These are phyloP conservation scores for Dorcus hopei DNA, from an alignment of 2,888 invertebrate genomes.

Conservation along the genomic window DNA sequence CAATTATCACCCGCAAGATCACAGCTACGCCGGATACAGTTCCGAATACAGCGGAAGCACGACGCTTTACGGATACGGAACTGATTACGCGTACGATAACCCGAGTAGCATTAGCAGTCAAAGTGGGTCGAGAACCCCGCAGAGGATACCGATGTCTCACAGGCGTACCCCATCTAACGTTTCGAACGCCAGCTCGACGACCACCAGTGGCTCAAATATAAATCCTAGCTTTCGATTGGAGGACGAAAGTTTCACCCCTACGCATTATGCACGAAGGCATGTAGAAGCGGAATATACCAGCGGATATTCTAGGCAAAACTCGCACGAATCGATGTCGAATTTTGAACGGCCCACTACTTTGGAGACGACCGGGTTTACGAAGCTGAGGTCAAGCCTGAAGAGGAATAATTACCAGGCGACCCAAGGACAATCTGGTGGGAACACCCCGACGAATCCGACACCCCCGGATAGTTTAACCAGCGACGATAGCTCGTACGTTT, in stretches of 20 bases:
- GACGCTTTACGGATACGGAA: constrained; percentile 47
- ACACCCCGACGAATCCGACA: constrained; percentile 78
- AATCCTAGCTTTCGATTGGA: constrained; percentile 64
- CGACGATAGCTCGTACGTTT: constrained; percentile 86
- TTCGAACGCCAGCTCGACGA: constrained; percentile 58
- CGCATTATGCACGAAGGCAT: constrained; percentile 49
- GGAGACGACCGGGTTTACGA: constrained; percentile 62
- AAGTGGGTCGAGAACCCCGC: constrained; percentile 47
- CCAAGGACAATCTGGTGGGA: constrained; percentile 32
- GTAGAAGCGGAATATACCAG: constrained; percentile 11
- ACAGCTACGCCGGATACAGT: constrained; percentile 40
- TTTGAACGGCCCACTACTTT: constrained; percentile 61
- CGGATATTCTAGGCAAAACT: constrained; percentile 48
- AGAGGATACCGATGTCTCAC: constrained; percentile 55
- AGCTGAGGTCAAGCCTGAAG: constrained; percentile 76
- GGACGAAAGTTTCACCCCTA: constrained; percentile 54
- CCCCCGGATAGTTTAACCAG: constrained; percentile 83
- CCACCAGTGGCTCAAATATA: constrained; percentile 56
- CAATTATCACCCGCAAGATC: constrained; percentile 37
- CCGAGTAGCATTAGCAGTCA: constrained; percentile 53
- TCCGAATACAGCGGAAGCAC: constrained; percentile 46
- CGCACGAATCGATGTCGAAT: constrained; percentile 49
- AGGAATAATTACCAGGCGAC: constrained; percentile 57
- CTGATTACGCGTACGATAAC: constrained; percentile 58
- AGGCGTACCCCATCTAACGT: constrained; percentile 77